These are phyloP conservation scores for Drosophila melanica DNA, from an alignment of 1,140 invertebrate genomes.

Conservation along the genomic window DNA sequence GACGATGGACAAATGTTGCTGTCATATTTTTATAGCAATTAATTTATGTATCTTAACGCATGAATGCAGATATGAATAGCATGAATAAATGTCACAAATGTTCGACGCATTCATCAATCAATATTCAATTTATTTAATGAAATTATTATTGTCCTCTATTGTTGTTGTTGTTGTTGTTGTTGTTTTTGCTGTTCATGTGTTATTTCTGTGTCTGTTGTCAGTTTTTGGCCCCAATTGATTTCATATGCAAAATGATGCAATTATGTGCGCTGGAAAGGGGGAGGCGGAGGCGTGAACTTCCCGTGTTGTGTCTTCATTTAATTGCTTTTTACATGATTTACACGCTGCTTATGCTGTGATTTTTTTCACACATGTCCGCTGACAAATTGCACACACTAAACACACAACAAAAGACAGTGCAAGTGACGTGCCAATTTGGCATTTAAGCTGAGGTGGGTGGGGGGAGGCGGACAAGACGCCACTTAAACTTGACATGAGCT, in stretches of 20 bases:
- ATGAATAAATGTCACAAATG: constrained; percentile 65
- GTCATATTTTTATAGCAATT: constrained; percentile 55
- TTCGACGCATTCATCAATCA: constrained; percentile 56
- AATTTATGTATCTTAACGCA: constrained; percentile 57
- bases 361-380: constrained; percentile 30
- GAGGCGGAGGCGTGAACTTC: too few relatives aligned
- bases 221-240: constrained; percentile 25
- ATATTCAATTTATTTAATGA: constrained; percentile 64
- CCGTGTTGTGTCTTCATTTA: constrained; percentile 34
- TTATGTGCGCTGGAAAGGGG: neutral
- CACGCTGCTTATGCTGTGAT: constrained; percentile 19
- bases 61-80: constrained; percentile 54
- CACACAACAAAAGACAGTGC: constrained; percentile 41
- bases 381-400: constrained; percentile 31
- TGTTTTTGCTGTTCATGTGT: neutral
- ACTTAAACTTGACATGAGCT: constrained; percentile 73
- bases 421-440: constrained; percentile 52
- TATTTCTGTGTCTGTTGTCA: constrained; percentile 3
- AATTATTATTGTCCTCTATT: constrained; percentile 50
- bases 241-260: neutral
- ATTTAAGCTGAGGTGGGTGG: constrained; percentile 3
- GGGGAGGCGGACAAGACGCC: constrained; percentile 21
- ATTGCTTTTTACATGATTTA: constrained; percentile 57
- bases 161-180: constrained; percentile 24
- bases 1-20: constrained; percentile 38